phyloP scores from a whole-genome alignment of 2,888 invertebrate genomes.

The Zaprionus lineosus region DNA sequence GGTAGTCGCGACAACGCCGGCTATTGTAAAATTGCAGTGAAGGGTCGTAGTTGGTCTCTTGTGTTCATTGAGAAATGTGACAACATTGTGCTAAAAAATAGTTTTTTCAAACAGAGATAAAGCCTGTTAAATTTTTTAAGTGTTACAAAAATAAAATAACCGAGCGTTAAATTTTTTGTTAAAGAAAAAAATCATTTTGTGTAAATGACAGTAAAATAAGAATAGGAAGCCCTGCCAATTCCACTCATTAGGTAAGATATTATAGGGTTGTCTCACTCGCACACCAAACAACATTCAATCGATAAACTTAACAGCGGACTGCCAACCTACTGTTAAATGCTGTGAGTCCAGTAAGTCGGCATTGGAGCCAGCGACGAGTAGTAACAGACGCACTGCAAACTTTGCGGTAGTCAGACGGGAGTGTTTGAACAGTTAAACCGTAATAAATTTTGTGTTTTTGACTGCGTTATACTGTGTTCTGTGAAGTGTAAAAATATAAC shows the following conservation, averaged over 20 bases:
- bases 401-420: slow-evolving; percentile 44
- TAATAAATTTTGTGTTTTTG: slow-evolving; percentile 10
- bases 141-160: too few relatives aligned
- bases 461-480: too few relatives aligned
- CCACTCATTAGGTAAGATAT: slow-evolving; percentile 6
- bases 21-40: slow-evolving; percentile 24
- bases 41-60: slow-evolving; percentile 13
- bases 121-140: too few relatives aligned
- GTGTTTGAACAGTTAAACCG: slow-evolving; percentile 1
- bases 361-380: slow-evolving; percentile 46
- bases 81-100: not conserved
- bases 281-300: slow-evolving; percentile 48
- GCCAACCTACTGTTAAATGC: slow-evolving; percentile 43
- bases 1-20: slow-evolving; percentile 30
- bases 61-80: slow-evolving; percentile 1
- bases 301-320: slow-evolving; percentile 69
- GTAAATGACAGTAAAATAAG: slow-evolving; percentile 3
- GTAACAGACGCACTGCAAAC: slow-evolving; percentile 58
- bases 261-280: slow-evolving; percentile 38
- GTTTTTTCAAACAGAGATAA: not conserved
- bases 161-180: too few relatives aligned
- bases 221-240: slow-evolving; percentile 14
- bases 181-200: not conserved
- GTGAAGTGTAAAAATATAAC: slow-evolving; percentile 33
- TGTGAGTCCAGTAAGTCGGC: slow-evolving; percentile 30